Evolutionary conservation across 2,888 invertebrate genomes (phyloP).

Genomic region (Apamea epomidion): DNA sequence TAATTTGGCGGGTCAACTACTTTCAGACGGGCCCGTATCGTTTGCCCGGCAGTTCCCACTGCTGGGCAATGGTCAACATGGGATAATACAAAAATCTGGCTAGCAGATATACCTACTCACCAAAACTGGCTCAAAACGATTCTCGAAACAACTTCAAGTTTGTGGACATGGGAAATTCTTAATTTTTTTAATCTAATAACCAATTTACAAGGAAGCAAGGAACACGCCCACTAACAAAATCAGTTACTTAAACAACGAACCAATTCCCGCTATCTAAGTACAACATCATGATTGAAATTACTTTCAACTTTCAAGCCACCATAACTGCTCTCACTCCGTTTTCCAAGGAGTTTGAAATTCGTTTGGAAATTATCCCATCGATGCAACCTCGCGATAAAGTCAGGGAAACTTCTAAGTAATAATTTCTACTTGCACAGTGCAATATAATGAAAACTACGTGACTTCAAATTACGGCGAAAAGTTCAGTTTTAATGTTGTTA

Average conservation of each 20-base stretch:
- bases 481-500: constrained; percentile 56
- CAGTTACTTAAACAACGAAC: constrained; percentile 19
- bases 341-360: constrained; percentile 61
- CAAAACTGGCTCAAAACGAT: not conserved
- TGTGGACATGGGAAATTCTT: too few relatives aligned
- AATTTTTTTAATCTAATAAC: not conserved
- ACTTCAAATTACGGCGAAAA: constrained; percentile 63
- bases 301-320: constrained; percentile 71
- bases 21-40: too few relatives aligned
- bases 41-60: not conserved
- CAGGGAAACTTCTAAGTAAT: constrained; percentile 62
- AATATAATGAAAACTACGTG: constrained; percentile 73
- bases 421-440: constrained; percentile 65
- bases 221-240: not conserved
- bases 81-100: not conserved
- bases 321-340: constrained; percentile 71
- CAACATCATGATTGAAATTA: constrained; percentile 71
- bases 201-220: not conserved
- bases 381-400: constrained; percentile 61
- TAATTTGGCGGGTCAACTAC: too few relatives aligned
- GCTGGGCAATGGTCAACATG: not conserved
- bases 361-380: constrained; percentile 54
- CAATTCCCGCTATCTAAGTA: constrained; percentile 45
- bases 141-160: not conserved
- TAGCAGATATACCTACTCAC: not conserved